phyloP scores from a whole-genome alignment of 2,888 invertebrate genomes.

The Anticlea derivata region DNA sequence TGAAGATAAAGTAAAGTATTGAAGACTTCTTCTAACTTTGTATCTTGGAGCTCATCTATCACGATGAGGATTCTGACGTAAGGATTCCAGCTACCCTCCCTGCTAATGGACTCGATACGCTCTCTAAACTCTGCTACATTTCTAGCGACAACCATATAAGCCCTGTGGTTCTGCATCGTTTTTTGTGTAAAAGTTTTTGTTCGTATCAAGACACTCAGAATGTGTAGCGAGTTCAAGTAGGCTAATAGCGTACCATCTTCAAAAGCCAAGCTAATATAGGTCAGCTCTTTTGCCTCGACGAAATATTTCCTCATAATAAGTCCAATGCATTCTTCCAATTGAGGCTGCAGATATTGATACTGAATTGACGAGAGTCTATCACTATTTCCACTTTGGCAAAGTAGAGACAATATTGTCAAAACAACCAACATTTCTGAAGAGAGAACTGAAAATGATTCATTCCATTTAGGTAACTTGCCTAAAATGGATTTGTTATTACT shows the following conservation, averaged over 20 bases:
- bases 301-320: conserved; percentile 36
- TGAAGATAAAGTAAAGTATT: conserved; percentile 45
- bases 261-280: conserved; percentile 30
- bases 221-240: conserved; percentile 31
- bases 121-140: conserved; percentile 35
- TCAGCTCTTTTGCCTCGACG: conserved; percentile 22
- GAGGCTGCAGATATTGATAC: background rate
- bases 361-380: background rate
- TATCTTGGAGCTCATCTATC: conserved; percentile 35
- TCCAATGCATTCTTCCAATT: conserved; percentile 30
- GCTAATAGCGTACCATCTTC: conserved; percentile 28
- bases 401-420: conserved; percentile 14
- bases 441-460: conserved; percentile 8
- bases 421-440: conserved; percentile 33
- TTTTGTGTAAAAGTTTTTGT: background rate
- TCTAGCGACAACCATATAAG: conserved; percentile 45
- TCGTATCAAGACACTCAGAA: conserved; percentile 7
- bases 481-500: too few relatives aligned
- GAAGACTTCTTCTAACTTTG: conserved; percentile 46
- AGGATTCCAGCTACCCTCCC: conserved; percentile 53
- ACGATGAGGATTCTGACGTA: conserved; percentile 48
- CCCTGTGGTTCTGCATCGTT: background rate
- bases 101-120: conserved; percentile 34
- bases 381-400: conserved; percentile 16
- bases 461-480: too few relatives aligned